Evolutionary conservation across 2,888 invertebrate genomes (phyloP).

Genomic region (Ptychoptera albimana): DNA sequence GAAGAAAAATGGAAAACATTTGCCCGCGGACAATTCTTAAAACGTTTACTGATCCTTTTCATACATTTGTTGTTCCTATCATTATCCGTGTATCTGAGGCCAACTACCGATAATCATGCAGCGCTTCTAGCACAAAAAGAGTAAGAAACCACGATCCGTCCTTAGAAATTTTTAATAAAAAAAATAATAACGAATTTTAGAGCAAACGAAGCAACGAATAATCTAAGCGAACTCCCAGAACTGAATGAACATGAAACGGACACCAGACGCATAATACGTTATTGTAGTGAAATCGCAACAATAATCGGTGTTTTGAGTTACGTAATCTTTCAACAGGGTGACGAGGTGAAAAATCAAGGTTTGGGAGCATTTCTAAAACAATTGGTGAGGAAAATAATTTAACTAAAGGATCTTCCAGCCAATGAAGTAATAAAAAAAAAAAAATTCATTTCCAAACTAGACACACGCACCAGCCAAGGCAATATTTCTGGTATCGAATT

Average conservation of each 20-base stretch:
- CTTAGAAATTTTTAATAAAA: too few relatives aligned
- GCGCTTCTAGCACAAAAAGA: background rate
- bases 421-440: background rate
- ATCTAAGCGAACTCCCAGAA: constrained; percentile 8
- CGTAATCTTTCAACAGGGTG: constrained; percentile 80
- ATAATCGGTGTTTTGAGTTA: constrained; percentile 75
- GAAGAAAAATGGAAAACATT: constrained; percentile 99
- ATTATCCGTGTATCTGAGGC: constrained; percentile 82
- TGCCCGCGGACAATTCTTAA: constrained; percentile 86
- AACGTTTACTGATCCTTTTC: constrained; percentile 73
- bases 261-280: constrained; percentile 36
- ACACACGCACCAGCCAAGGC: constrained; percentile 88
- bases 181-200: too few relatives aligned
- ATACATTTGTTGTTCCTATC: constrained; percentile 80
- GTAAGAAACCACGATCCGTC: background rate
- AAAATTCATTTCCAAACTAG: constrained; percentile 33
- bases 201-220: background rate
- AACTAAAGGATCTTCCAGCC: constrained; percentile 1
- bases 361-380: constrained; percentile 78
- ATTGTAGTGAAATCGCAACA: constrained; percentile 72
- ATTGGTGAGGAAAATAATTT: constrained; percentile 47
- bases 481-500: constrained; percentile 81
- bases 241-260: constrained; percentile 27
- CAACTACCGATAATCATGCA: constrained; percentile 29
- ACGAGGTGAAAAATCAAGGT: constrained; percentile 91